These are phyloP conservation scores for Blennius ocellaris DNA, from an alignment of 2,113 vertebrate species.

Conservation along the genomic window DNA sequence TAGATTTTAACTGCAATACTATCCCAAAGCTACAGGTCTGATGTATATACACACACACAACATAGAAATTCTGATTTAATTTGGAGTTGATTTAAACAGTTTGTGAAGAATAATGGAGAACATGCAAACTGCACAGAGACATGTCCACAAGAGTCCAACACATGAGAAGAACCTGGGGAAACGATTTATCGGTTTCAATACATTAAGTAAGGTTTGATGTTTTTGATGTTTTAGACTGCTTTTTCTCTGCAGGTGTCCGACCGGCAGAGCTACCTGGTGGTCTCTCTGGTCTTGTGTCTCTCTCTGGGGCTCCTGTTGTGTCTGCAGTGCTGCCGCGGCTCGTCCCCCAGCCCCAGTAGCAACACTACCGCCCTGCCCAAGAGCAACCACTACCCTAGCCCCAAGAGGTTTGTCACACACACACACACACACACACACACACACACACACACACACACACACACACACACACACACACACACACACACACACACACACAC, in stretches of 20 bases:
- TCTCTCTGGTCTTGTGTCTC: constrained; percentile 90
- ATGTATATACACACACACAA: too few relatives aligned
- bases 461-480: background rate
- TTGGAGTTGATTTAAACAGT: too few relatives aligned
- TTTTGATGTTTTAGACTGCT: too few relatives aligned
- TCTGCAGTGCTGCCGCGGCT: constrained; percentile 90
- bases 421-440: background rate
- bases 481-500: background rate
- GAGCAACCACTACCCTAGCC: constrained; percentile 95
- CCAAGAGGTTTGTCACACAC: constrained; percentile 87
- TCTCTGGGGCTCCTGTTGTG: constrained; percentile 91
- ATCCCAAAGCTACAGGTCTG: too few relatives aligned
- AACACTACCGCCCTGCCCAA: constrained; percentile 85
- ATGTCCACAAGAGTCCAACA: too few relatives aligned
- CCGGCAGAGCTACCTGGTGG: constrained; percentile 92
- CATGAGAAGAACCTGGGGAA: too few relatives aligned
- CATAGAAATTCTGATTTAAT: too few relatives aligned
- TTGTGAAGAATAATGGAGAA: too few relatives aligned
- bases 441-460: constrained; percentile 1
- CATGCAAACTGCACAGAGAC: too few relatives aligned
- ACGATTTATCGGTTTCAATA: too few relatives aligned
- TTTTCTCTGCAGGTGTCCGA: constrained; percentile 86
- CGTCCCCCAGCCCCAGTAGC: constrained; percentile 77
- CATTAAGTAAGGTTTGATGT: too few relatives aligned
- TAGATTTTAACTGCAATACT: too few relatives aligned